phyloP scores from a whole-genome alignment of 1,140 invertebrate genomes.

The Ceratina japonica region DNA sequence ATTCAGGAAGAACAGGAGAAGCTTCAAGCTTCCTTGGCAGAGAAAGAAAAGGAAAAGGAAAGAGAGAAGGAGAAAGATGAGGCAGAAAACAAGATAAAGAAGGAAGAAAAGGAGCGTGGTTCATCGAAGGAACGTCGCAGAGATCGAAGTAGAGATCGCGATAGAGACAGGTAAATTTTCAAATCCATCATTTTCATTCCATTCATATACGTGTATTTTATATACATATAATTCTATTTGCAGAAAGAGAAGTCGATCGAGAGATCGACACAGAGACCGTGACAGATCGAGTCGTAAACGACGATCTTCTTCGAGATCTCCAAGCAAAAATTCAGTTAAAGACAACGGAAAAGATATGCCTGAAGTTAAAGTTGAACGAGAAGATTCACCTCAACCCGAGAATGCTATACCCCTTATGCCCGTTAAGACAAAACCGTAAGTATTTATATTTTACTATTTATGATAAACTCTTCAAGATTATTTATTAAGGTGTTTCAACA shows the following conservation, averaged over 20 bases:
- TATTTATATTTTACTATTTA: conserved; percentile 17
- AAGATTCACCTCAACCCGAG: conserved; percentile 75
- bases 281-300: conserved; percentile 77
- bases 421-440: conserved; percentile 78
- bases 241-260: conserved; percentile 79
- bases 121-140: conserved; percentile 75
- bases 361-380: conserved; percentile 74
- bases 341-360: conserved; percentile 72
- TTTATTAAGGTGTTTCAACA: conserved; percentile 56
- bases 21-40: conserved; percentile 82
- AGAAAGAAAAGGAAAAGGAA: conserved; percentile 80
- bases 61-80: conserved; percentile 78
- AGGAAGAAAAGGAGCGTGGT: conserved; percentile 76
- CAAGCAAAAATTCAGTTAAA: conserved; percentile 72
- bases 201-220: background rate
- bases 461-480: conserved; percentile 11
- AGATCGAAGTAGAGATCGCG: conserved; percentile 77
- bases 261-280: conserved; percentile 78
- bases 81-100: conserved; percentile 75
- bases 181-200: background rate
- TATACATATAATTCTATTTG: conserved; percentile 10
- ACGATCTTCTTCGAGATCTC: conserved; percentile 74
- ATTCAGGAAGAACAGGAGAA: conserved; percentile 86
- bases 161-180: conserved; percentile 75
- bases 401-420: conserved; percentile 75